Evolutionary conservation across 2,797 vertebrate genomes (phyloP), one percentile per base, ranked within the genome.

Genomic region (Helarctos malayanus): DNA sequence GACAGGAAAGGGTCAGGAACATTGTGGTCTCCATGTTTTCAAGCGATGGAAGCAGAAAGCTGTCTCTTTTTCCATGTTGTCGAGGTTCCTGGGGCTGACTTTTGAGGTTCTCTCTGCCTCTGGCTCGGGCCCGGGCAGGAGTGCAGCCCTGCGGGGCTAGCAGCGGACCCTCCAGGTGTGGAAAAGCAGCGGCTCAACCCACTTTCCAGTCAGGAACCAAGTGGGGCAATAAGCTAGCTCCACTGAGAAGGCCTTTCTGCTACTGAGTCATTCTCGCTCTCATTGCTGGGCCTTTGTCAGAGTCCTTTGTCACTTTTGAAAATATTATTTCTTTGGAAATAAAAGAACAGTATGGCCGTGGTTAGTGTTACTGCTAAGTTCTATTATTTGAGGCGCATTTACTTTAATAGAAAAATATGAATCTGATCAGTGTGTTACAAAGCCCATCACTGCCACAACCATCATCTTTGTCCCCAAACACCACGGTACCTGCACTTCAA

Each of bases 321-420:
- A 96, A 88, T 94, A 88, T 89, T 76, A 97, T 98, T 98, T 87
- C 96, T 92, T 87, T 65, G 89, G 92, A 94, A 97, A 97, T 92
- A 96, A 97, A 97, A 92, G 94, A 92, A 97, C 81, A 95, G 57
- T 38, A 19, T 3, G 90, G 59, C 68, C 87, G 4, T 56, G 65
- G 84, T 80, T 57, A 65, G 81, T 54, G 68, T 91, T 78, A 65
- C 96, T 79, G 61, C 61, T 91, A 86, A 96, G 85, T 86, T 91
- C 92, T 89, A 41, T 96, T 87, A 61, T 88, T 88, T n/a, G 41
- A 94, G n/a, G 82, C 32, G 18, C 92, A 57, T 79, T 80, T 71
- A 52, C 88, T 65, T 63, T 69, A 35, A 95, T 57, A 96, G 96
- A 68, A 97, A 97, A 96, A 87, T 86, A 80, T 41, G 92, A 95